Conservation (phyloP, 2,113 vertebrate genomes). For the Lonchura striata region DNA sequence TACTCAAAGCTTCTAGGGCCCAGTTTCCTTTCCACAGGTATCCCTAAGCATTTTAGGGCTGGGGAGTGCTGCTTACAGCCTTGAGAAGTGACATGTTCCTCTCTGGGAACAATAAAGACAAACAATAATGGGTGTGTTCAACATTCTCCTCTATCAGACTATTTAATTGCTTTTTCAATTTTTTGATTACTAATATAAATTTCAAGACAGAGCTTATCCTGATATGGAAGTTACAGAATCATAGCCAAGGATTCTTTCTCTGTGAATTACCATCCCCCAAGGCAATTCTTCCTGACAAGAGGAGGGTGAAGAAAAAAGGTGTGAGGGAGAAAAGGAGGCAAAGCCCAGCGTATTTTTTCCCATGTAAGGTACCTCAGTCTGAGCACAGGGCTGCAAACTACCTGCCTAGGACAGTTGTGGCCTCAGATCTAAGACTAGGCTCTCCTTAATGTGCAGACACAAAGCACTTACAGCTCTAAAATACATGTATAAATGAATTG, state of each 20-base stretch:
- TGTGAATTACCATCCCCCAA: neutral
- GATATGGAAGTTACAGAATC: neutral
- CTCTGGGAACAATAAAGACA: neutral
- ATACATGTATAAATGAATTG: conserved; percentile 67
- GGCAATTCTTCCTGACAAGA: neutral
- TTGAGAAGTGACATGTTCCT: neutral
- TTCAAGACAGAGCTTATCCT: neutral
- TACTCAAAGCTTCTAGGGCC: neutral
- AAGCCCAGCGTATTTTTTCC: neutral
- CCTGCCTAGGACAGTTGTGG: neutral
- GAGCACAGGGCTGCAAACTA: neutral
- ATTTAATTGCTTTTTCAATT: conserved; percentile 7
- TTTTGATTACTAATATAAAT: neutral
- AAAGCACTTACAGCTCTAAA: conserved; percentile 26
- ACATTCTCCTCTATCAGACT: conserved; percentile 11
- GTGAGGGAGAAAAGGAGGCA: neutral
- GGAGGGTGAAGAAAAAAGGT: neutral
- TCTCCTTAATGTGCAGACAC: neutral
- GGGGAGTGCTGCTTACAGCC: neutral
- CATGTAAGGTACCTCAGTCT: neutral
- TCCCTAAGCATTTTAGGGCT: neutral
- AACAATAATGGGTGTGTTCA: conserved; percentile 32
- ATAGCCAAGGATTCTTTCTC: neutral
- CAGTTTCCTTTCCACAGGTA: neutral
- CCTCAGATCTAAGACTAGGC: neutral